Percentiles rank a stretch among this genome's conserved stretches.
These are phyloP conservation scores for Pocillopora damicornis DNA, from an alignment of 64 coral and sea anemone genomes.

Conservation along the genomic window DNA sequence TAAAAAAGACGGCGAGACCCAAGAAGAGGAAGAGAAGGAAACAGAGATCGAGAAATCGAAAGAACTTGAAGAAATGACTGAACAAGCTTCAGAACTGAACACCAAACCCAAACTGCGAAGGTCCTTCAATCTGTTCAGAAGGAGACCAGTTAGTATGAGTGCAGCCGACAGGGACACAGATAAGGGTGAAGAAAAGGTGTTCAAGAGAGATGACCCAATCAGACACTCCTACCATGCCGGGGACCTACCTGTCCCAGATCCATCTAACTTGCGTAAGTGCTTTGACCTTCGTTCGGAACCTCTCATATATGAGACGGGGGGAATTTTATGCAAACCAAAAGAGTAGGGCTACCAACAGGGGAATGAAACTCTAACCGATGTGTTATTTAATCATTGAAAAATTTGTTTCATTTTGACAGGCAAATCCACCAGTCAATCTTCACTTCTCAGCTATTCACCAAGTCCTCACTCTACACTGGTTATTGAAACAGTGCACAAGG, in stretches of 20 bases:
- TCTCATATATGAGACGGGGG: neutral
- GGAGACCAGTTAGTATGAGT: conserved; percentile 67
- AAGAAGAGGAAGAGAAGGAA: conserved; percentile 15
- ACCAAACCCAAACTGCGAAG: conserved; percentile 39
- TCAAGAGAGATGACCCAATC: conserved; percentile 49
- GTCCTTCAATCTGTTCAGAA: conserved; percentile 30
- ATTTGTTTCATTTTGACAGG: conserved; percentile 9
- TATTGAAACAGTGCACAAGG: conserved; percentile 57
- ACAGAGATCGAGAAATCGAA: neutral
- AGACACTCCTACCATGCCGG: conserved; percentile 82
- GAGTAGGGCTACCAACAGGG: no score
- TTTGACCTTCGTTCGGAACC: neutral
- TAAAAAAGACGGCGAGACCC: neutral
- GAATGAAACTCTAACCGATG: neutral
- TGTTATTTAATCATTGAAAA: neutral
- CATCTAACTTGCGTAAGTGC: conserved; percentile 60
- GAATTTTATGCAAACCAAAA: neutral
- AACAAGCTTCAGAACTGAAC: conserved; percentile 28
- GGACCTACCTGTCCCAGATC: conserved; percentile 36
- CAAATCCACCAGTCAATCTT: conserved; percentile 74
- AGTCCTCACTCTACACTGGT: conserved; percentile 72
- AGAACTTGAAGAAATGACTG: conserved; percentile 37
- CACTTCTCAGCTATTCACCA: conserved; percentile 74
- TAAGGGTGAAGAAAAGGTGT: conserved; percentile 6
- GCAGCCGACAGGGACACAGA: conserved; percentile 36